Evolutionary conservation across 2,113 vertebrate species (phyloP).

Genomic region (Boulengerochromis microlepis): DNA sequence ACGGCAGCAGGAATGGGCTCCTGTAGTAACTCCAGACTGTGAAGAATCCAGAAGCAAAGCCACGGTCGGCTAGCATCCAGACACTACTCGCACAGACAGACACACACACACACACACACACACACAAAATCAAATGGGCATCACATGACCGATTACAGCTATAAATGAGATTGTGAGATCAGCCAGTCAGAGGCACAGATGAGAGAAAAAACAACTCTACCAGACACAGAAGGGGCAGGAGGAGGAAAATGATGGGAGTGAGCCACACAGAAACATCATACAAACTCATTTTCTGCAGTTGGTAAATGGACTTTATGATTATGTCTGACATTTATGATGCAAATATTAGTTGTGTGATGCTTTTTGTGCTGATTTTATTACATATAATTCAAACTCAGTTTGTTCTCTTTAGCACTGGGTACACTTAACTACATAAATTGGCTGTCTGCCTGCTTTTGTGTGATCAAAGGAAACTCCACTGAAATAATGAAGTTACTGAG

Average conservation of each 20-base stretch:
- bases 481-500: neutral
- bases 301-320: neutral
- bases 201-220: neutral
- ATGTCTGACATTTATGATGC: neutral
- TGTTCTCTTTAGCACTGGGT: neutral
- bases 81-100: constrained; percentile 71
- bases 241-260: neutral
- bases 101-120: neutral
- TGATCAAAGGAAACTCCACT: neutral
- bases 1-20: constrained; percentile 81
- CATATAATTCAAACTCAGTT: neutral
- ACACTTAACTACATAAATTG: neutral
- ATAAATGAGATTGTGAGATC: neutral
- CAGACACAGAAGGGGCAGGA: neutral
- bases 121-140: neutral
- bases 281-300: neutral
- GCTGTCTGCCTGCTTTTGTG: neutral
- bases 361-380: neutral
- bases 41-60: constrained; percentile 98
- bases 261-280: neutral
- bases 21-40: constrained; percentile 90
- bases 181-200: neutral
- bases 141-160: neutral
- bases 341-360: neutral
- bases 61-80: constrained; percentile 96